Base-by-base conservation (phyloP, 1,140 invertebrate species). In the Caenorhabditis inopinata region DNA sequence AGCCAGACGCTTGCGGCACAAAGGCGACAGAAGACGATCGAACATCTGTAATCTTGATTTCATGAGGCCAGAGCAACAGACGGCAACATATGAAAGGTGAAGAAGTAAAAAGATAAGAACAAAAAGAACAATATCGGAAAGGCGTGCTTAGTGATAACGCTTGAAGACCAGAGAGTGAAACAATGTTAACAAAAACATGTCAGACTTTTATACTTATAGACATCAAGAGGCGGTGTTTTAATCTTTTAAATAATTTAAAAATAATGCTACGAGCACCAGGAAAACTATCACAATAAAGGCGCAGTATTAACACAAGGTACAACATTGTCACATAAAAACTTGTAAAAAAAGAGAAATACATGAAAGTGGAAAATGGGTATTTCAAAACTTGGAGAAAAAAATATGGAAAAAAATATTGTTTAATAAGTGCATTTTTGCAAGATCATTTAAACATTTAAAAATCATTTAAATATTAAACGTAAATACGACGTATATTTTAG, bases 21-120 rank as follows among this genome's bases (percentile, higher is more conserved):
- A 68, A n/a, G 35, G 58, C 32, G 58, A 68, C 58, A 68, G 58
- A 68, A 68, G 58, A 45, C 35, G 35, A 42, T 78, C 76, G 75
- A 76, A 76, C 42, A 53, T 58, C 76, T 78, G 49, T 38, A 78
- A 51, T 25, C 23, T 45, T 76, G 18, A 14, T 27, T 47, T 47
- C 25, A 68, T 21, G 25, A 42, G 38, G n/a, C n/a, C 32, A 38
- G 32, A 38, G n/a, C 29, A 38, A 68, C 58, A 68, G 58, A 68
- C 38, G 58, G 58, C 32, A 68, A 68, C 58, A 68, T 76, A 35
- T 14, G 21, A 21, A 76, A 35, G 16, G 23, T 23, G 9, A 21
- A 76, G 42, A 78, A 35, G 58, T 25, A 18, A 38, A 62, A 78
- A 35, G 51, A 77, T 58, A 53, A 42, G 51, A 45, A 77, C 12